Evolutionary conservation across 1,140 invertebrate species (phyloP).

Genomic region (Stegodyphus dumicola): DNA sequence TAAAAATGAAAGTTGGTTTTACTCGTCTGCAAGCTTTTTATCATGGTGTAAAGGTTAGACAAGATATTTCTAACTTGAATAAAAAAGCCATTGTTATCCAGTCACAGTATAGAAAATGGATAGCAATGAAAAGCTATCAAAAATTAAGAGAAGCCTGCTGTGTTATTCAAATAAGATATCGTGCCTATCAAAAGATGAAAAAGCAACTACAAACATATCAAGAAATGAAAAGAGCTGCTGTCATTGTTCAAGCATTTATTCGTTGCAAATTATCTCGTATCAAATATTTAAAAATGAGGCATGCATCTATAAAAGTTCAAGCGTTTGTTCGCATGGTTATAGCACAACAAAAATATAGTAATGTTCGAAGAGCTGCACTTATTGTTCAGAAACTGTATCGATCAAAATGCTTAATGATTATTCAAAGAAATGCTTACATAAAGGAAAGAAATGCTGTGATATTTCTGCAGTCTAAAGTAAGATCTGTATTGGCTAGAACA

Average conservation of each 20-base stretch:
- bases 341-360: not conserved
- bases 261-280: not conserved
- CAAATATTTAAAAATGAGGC: not conserved
- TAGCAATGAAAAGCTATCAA: conserved; percentile 44
- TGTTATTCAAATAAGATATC: conserved; percentile 63
- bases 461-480: conserved; percentile 8
- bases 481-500: conserved; percentile 27
- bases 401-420: not conserved
- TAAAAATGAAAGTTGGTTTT: not conserved
- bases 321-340: conserved; percentile 5
- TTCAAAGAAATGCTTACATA: not conserved
- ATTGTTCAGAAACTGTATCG: conserved; percentile 26
- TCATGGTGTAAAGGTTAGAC: not conserved
- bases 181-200: conserved; percentile 56
- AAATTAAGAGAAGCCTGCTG: conserved; percentile 52
- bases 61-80: not conserved
- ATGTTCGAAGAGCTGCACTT: not conserved
- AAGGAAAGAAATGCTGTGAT: conserved; percentile 1
- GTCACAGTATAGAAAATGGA: not conserved
- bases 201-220: not conserved
- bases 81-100: conserved; percentile 21
- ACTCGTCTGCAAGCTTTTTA: not conserved
- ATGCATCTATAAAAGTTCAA: conserved; percentile 20
- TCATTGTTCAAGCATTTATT: conserved; percentile 23
- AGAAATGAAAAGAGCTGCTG: not conserved